Evolutionary conservation across 1,140 invertebrate species (phyloP).

Genomic region (Diplogasteroides magnus): DNA sequence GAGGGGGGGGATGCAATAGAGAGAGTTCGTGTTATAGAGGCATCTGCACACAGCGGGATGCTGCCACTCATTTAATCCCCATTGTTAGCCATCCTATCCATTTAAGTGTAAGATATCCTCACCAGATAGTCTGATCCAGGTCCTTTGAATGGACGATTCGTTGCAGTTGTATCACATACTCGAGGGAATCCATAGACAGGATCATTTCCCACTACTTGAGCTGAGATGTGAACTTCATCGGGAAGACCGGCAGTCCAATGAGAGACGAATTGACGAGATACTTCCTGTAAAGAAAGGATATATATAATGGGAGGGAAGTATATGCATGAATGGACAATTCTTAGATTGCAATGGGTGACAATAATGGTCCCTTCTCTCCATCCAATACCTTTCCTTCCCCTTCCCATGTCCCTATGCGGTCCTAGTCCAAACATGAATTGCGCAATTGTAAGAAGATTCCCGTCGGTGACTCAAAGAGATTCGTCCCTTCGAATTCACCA

Average conservation of each 20-base stretch:
- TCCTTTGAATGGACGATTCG: constrained; percentile 21
- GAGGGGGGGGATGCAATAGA: background rate
- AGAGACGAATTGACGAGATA: constrained; percentile 23
- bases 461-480: too few relatives aligned
- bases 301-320: too few relatives aligned
- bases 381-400: too few relatives aligned
- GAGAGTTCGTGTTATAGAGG: background rate
- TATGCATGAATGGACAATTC: too few relatives aligned
- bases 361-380: too few relatives aligned
- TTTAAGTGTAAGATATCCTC: constrained; percentile 4
- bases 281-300: constrained; percentile 25
- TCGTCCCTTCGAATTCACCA: too few relatives aligned
- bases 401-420: too few relatives aligned
- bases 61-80: background rate
- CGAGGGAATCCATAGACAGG: constrained; percentile 37
- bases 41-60: background rate
- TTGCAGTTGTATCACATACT: constrained; percentile 36
- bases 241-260: constrained; percentile 28
- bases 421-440: too few relatives aligned
- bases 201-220: constrained; percentile 31
- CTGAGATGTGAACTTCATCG: constrained; percentile 27
- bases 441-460: too few relatives aligned
- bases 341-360: too few relatives aligned
- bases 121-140: background rate
- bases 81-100: too few relatives aligned